A percentile compares a stretch with the other conserved stretches of the same genome.
Conservation (phyloP, 2,113 vertebrate genomes). For the Erythrocercus mccallii region DNA sequence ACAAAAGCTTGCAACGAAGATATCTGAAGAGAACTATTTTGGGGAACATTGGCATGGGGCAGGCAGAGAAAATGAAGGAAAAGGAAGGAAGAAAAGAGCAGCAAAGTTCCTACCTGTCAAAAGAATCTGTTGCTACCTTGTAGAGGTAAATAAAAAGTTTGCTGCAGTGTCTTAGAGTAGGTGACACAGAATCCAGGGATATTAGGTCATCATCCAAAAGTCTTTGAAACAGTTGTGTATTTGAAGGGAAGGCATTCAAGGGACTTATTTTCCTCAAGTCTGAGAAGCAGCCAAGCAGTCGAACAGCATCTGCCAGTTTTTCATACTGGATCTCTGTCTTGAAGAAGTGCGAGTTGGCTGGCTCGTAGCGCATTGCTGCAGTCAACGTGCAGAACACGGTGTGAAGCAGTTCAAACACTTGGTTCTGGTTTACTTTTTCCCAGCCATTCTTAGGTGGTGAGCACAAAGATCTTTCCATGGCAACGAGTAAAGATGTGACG, state of each 20-base stretch:
- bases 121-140: constrained; percentile 97
- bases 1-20: background rate
- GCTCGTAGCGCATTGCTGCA: constrained; percentile 96
- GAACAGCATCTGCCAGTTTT: constrained; percentile 94
- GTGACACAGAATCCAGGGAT: constrained; percentile 83
- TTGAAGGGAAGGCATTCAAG: constrained; percentile 86
- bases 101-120: constrained; percentile 86
- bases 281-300: constrained; percentile 95
- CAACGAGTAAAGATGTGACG: constrained; percentile 92
- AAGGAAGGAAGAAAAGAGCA: background rate
- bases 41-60: fast-evolving
- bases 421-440: constrained; percentile 93
- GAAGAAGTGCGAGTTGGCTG: constrained; percentile 98
- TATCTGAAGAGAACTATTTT: background rate
- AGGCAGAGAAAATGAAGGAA: background rate
- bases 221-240: constrained; percentile 91
- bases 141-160: constrained; percentile 98
- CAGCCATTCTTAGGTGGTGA: constrained; percentile 86
- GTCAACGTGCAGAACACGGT: constrained; percentile 94
- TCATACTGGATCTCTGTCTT: constrained; percentile 98
- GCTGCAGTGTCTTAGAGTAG: constrained; percentile 91
- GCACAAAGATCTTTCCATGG: constrained; percentile 93
- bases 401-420: constrained; percentile 93
- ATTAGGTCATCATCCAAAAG: constrained; percentile 89
- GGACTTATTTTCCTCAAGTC: constrained; percentile 89